Evolutionary conservation across 2,797 vertebrate genomes (phyloP).

Genomic region (Bryconaethiops microstoma): DNA sequence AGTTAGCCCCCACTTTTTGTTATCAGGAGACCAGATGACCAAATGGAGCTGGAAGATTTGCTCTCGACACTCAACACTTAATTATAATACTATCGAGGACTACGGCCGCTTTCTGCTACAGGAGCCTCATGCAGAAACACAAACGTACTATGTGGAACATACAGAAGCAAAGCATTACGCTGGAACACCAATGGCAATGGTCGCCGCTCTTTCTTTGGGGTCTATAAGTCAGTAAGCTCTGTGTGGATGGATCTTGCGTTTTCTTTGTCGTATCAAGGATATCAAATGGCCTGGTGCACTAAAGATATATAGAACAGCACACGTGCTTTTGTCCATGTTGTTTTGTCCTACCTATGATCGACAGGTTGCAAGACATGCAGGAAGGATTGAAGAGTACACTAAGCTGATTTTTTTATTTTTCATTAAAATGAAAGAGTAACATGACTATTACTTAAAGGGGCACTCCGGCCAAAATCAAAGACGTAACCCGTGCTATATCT

Average conservation of each 20-base stretch:
- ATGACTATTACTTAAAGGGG: not conserved
- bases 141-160: conserved; percentile 10
- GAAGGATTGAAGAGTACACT: conserved; percentile 31
- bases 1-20: conserved; percentile 35
- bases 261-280: conserved; percentile 39
- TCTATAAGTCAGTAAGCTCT: conserved; percentile 25
- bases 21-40: conserved; percentile 34
- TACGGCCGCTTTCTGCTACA: conserved; percentile 11
- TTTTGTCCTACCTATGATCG: conserved; percentile 1
- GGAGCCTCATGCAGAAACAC: not conserved
- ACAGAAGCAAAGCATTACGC: conserved; percentile 38
- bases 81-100: conserved; percentile 42
- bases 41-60: conserved; percentile 52
- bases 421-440: not conserved
- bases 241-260: conserved; percentile 8
- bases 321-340: conserved; percentile 14
- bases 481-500: not conserved
- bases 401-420: not conserved
- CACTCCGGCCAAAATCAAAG: not conserved
- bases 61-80: conserved; percentile 31
- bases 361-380: not conserved
- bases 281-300: conserved; percentile 38
- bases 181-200: conserved; percentile 19
- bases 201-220: conserved; percentile 15
- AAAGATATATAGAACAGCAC: conserved; percentile 37